Evolutionary conservation across 2,888 invertebrate species (phyloP).

Genomic region (Hedya salicella): DNA sequence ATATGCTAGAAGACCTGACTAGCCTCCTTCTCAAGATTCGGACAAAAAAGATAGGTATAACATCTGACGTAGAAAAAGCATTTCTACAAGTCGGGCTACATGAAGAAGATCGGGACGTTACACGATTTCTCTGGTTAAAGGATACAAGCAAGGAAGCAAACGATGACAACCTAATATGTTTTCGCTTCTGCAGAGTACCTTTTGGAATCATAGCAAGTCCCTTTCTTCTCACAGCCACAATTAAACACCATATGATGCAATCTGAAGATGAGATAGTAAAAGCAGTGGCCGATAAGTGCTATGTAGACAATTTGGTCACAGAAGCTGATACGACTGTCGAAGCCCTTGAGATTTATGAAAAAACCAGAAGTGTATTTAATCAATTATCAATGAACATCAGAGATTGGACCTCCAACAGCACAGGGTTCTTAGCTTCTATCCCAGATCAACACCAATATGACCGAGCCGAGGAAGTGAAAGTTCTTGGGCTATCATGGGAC

Average conservation of each 20-base stretch:
- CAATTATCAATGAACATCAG: slow-evolving; percentile 2
- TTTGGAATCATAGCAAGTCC: slow-evolving; percentile 41
- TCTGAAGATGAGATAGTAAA: not conserved
- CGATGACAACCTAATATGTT: not conserved
- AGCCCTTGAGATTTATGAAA: not conserved
- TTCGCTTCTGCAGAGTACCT: slow-evolving; percentile 21
- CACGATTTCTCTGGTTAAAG: slow-evolving; percentile 4
- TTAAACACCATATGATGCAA: slow-evolving; percentile 37
- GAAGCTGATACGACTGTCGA: not conserved
- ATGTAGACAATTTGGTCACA: slow-evolving; percentile 9
- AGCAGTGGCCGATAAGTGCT: not conserved
- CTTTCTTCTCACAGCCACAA: slow-evolving; percentile 39
- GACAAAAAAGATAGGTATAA: slow-evolving; percentile 7
- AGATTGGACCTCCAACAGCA: not conserved
- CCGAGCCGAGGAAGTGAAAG: not conserved
- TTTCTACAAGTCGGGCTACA: not conserved
- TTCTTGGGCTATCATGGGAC: not conserved
- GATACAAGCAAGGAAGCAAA: not conserved
- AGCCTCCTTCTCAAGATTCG: slow-evolving; percentile 47
- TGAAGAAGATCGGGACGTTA: not conserved
- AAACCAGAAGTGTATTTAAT: not conserved
- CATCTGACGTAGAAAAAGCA: not conserved
- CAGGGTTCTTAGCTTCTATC: not conserved
- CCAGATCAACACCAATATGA: not conserved
- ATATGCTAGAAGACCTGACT: slow-evolving; percentile 49